A percentile compares a stretch with the other conserved stretches of the same genome.
Conservation (phyloP, 2,888 invertebrate genomes). For the Caenorhabditis parvicauda region DNA sequence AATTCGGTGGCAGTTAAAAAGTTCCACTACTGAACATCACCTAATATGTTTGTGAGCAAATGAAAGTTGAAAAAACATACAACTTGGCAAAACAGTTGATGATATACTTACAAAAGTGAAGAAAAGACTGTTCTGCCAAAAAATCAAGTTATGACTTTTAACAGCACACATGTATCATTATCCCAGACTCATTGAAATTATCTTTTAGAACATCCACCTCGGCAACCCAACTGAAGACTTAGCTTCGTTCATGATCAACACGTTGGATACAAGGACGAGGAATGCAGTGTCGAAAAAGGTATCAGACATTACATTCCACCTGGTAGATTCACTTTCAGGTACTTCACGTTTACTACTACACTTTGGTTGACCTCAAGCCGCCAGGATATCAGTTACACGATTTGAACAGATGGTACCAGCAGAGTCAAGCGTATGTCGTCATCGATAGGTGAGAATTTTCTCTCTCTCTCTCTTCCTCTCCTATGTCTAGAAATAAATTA, state of each 20-base stretch:
- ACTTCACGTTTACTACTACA: slow-evolving; percentile 43
- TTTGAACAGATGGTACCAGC: slow-evolving; percentile 30
- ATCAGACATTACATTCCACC: slow-evolving; percentile 1
- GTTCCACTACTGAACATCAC: no score
- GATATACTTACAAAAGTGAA: no score
- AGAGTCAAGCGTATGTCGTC: slow-evolving; percentile 22
- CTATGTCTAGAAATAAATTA: slow-evolving; percentile 1
- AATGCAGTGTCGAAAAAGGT: no score
- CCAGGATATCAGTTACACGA: slow-evolving; percentile 35
- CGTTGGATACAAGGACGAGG: no score
- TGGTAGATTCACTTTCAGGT: slow-evolving; percentile 16
- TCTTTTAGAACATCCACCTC: slow-evolving; percentile 32
- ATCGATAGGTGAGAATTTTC: slow-evolving; percentile 31
- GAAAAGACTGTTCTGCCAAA: no score
- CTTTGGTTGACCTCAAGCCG: slow-evolving; percentile 36
- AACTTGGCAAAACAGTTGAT: no score
- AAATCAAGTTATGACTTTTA: no score
- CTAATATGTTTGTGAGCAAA: no score
- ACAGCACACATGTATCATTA: no score
- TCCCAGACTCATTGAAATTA: background rate
- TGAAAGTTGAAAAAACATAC: no score
- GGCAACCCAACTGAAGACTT: slow-evolving; percentile 37
- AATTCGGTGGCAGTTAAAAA: no score
- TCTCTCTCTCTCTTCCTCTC: no score
- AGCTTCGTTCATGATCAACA: slow-evolving; percentile 23